Evolutionary conservation across 1,140 invertebrate genomes (phyloP).

Genomic region (honey bee (Apis mellifera)): Amel_HAv3.1 CM009932.2:6315501-6316000

Average conservation of each 20-base stretch:
- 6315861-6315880: neutral
- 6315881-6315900: neutral
- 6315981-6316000: neutral
- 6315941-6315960: neutral
- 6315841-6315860: constrained; percentile 73
- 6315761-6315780: constrained; percentile 81
- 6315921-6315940: neutral
- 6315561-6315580: too few species aligned
- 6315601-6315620: too few species aligned
- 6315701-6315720: constrained; percentile 24
- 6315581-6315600: neutral
- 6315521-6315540: neutral
- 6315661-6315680: neutral
- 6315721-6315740: constrained; percentile 64
- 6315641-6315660: neutral
- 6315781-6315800: constrained; percentile 82
- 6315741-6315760: constrained; percentile 69
- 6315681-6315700: constrained; percentile 26
- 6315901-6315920: neutral
- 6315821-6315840: constrained; percentile 84
- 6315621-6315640: too few species aligned
- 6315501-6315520: neutral
- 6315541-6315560: neutral
- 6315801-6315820: constrained; percentile 85
- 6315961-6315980: neutral